Evolutionary conservation across 2,888 invertebrate genomes (phyloP).

Genomic region (Morinoia aosen): DNA sequence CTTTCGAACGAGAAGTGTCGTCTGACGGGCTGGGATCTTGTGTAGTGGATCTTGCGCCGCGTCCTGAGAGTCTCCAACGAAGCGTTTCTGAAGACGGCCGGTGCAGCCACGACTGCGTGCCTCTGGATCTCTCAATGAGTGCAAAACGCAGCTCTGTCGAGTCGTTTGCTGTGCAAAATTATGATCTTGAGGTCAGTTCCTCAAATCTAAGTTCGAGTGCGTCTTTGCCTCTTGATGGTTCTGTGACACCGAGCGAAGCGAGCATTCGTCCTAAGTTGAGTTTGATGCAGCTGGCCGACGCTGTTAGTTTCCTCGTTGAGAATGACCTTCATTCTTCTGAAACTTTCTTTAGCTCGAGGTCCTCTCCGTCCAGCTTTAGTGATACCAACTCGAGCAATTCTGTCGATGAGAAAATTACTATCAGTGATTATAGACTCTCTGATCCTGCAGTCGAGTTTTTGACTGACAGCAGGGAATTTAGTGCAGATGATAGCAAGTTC

Average conservation of each 20-base stretch:
- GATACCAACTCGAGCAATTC: slow-evolving; percentile 43
- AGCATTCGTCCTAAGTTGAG: slow-evolving; percentile 16
- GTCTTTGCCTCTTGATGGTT: background rate
- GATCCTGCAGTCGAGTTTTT: background rate
- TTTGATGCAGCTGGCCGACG: slow-evolving; percentile 31
- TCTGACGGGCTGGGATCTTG: background rate
- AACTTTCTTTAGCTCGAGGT: slow-evolving; percentile 31
- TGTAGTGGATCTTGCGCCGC: background rate
- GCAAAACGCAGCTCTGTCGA: background rate
- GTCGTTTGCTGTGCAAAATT: background rate
- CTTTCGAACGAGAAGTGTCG: background rate
- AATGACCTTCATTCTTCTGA: slow-evolving; percentile 26
- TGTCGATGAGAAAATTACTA: slow-evolving; percentile 15
- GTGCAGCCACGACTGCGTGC: background rate
- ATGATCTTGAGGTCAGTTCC: background rate
- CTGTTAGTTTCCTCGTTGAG: background rate
- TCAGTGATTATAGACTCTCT: slow-evolving; percentile 12
- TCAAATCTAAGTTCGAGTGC: background rate
- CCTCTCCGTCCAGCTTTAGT: slow-evolving; percentile 49
- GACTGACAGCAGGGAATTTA: background rate
- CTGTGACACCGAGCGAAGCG: background rate
- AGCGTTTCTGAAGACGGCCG: background rate
- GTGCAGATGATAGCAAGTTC: background rate
- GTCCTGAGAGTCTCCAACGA: background rate
- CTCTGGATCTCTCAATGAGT: slow-evolving; percentile 8